phyloP scores from a whole-genome alignment of 2,888 invertebrate species.

The Mythimna vitellina region DNA sequence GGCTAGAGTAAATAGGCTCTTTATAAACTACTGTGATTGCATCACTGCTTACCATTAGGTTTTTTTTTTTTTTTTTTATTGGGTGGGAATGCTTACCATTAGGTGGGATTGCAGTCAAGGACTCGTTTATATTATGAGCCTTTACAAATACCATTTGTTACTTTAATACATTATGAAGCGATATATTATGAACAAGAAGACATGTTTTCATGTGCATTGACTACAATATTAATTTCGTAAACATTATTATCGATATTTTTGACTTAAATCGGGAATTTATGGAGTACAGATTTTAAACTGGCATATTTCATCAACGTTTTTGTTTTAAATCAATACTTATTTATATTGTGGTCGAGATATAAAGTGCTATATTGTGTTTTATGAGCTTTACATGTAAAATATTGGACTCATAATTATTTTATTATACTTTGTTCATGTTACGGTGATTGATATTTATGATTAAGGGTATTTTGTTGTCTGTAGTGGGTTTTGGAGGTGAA shows the following conservation, averaged over 20 bases:
- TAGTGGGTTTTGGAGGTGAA: too few species aligned
- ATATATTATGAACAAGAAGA: constrained; percentile 19
- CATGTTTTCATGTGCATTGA: constrained; percentile 17
- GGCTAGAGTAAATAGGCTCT: too few species aligned
- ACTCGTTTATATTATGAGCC: too few species aligned
- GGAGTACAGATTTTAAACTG: background rate
- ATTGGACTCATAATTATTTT: background rate
- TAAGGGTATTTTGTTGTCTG: too few species aligned
- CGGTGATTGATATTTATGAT: background rate
- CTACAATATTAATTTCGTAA: constrained; percentile 15
- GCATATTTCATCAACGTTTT: constrained; percentile 12
- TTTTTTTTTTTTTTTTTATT: too few species aligned
- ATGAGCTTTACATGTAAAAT: constrained; percentile 5
- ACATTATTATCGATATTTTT: constrained; percentile 15
- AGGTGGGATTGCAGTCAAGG: too few species aligned
- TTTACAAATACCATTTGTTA: background rate
- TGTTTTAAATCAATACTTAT: constrained; percentile 20
- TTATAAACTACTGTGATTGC: too few species aligned
- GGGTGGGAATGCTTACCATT: too few species aligned
- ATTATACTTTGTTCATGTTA: background rate
- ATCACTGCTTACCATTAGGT: too few species aligned
- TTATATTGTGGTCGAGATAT: background rate
- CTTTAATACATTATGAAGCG: background rate
- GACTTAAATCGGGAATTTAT: constrained; percentile 15
- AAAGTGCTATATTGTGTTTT: constrained; percentile 9